Conservation (phyloP, 2,797 vertebrate genomes). For the Falco rusticolus region DNA sequence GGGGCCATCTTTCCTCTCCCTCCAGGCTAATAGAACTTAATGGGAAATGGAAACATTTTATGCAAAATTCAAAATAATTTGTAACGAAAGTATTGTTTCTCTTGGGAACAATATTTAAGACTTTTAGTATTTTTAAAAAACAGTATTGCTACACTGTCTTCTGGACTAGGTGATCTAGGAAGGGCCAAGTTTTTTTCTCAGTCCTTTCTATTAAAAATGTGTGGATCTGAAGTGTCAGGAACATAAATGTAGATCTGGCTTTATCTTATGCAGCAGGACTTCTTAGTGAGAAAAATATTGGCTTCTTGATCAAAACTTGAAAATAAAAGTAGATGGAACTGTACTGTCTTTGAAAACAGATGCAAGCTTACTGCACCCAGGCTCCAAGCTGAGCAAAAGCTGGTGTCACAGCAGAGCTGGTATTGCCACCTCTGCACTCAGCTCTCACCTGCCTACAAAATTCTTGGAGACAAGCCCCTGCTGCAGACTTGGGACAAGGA, state of each 20-base stretch:
- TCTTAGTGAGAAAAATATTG: not conserved
- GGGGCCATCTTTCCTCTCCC: not conserved
- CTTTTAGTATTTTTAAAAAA: not conserved
- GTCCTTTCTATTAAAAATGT: not conserved
- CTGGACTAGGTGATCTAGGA: not conserved
- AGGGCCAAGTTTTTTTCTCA: not conserved
- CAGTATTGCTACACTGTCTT: fast-evolving
- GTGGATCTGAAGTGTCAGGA: not conserved
- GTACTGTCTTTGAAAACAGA: not conserved
- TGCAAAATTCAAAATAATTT: not conserved
- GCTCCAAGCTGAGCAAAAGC: not conserved
- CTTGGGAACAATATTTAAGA: not conserved
- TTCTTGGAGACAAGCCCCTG: not conserved
- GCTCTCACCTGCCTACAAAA: not conserved
- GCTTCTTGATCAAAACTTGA: not conserved
- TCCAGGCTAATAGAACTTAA: not conserved
- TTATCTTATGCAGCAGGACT: not conserved
- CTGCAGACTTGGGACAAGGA: not conserved
- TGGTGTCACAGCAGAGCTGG: not conserved
- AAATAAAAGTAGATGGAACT: not conserved
- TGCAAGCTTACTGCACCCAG: not conserved
- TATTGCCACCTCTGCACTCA: not conserved
- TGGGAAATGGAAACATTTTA: not conserved
- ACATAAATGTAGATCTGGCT: not conserved
- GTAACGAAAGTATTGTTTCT: not conserved